Evolutionary conservation across 2,797 vertebrate genomes (phyloP).

Genomic region (Buphagus erythrorhynchus): DNA sequence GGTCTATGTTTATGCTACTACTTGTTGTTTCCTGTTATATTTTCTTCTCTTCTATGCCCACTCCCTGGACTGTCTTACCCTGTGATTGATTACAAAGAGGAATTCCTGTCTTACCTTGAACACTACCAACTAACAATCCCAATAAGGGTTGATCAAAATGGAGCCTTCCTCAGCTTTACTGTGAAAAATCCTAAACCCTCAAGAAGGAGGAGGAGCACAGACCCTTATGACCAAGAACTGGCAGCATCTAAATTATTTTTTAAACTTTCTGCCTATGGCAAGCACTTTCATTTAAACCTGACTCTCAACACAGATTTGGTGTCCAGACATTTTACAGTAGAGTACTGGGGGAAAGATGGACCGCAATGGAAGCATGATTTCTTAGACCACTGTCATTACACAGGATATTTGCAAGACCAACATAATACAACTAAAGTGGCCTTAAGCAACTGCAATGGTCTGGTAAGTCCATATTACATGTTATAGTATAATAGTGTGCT

Average conservation of each 20-base stretch:
- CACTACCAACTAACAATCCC: slow-evolving; percentile 97
- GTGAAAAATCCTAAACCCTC: slow-evolving; percentile 93
- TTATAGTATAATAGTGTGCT: not conserved
- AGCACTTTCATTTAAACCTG: slow-evolving; percentile 98
- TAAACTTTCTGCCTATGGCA: slow-evolving; percentile 96
- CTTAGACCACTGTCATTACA: slow-evolving; percentile 95
- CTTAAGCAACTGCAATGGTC: slow-evolving; percentile 95
- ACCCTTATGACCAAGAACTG: slow-evolving; percentile 82
- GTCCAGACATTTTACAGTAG: slow-evolving; percentile 95
- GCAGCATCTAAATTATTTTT: slow-evolving; percentile 91
- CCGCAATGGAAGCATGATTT: slow-evolving; percentile 90
- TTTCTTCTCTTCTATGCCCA: slow-evolving; percentile 77
- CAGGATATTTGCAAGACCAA: slow-evolving; percentile 92
- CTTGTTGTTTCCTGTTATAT: slow-evolving; percentile 76
- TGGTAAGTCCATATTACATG: slow-evolving; percentile 86
- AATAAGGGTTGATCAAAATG: slow-evolving; percentile 92
- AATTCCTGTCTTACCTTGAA: slow-evolving; percentile 98
- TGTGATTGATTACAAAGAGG: slow-evolving; percentile 88
- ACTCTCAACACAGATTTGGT: slow-evolving; percentile 94
- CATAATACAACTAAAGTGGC: slow-evolving; percentile 91
- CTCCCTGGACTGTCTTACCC: slow-evolving; percentile 76
- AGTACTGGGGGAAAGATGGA: slow-evolving; percentile 94
- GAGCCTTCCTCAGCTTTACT: slow-evolving; percentile 97
- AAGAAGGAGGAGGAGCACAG: slow-evolving; percentile 88
- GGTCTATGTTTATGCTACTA: slow-evolving; percentile 67